These are phyloP conservation scores for Leptonema lineaticorne DNA, from an alignment of 1,140 invertebrate genomes.

Conservation along the genomic window DNA sequence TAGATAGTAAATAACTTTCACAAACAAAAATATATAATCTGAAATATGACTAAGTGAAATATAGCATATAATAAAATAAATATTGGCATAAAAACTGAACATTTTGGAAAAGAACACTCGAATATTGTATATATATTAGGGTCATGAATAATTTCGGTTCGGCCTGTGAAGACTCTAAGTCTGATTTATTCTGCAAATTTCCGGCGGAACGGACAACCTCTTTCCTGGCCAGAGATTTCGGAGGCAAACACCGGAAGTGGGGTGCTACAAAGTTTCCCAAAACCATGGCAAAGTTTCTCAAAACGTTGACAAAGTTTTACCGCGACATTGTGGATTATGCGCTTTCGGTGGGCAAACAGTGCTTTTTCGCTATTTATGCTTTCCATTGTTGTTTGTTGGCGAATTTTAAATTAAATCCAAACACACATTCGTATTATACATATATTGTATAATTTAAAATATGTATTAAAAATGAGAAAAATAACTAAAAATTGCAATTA, in stretches of 20 bases:
- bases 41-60: too few relatives aligned
- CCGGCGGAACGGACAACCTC: conserved; percentile 24
- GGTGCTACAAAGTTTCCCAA: conserved; percentile 30
- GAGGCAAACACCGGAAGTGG: conserved; percentile 40
- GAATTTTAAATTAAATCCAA: conserved; percentile 34
- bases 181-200: conserved; percentile 42
- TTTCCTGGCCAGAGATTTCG: conserved; percentile 25
- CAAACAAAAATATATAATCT: too few relatives aligned
- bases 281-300: conserved; percentile 31
- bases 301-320: neutral
- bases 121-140: conserved; percentile 21
- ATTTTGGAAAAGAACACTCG: conserved; percentile 5
- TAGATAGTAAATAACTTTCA: too few relatives aligned
- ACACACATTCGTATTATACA: too few relatives aligned
- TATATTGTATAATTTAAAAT: too few relatives aligned
- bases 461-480: too few relatives aligned
- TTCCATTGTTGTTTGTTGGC: conserved; percentile 35
- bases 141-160: conserved; percentile 26
- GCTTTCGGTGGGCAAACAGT: conserved; percentile 33
- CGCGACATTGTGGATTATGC: conserved; percentile 36
- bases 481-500: too few relatives aligned
- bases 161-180: conserved; percentile 23
- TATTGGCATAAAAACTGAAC: neutral
- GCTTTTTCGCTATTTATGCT: conserved; percentile 29
- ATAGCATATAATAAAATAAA: too few relatives aligned